These are phyloP conservation scores for Piliocolobus tephrosceles DNA, from an alignment of 2,113 vertebrate species.

Conservation along the genomic window DNA sequence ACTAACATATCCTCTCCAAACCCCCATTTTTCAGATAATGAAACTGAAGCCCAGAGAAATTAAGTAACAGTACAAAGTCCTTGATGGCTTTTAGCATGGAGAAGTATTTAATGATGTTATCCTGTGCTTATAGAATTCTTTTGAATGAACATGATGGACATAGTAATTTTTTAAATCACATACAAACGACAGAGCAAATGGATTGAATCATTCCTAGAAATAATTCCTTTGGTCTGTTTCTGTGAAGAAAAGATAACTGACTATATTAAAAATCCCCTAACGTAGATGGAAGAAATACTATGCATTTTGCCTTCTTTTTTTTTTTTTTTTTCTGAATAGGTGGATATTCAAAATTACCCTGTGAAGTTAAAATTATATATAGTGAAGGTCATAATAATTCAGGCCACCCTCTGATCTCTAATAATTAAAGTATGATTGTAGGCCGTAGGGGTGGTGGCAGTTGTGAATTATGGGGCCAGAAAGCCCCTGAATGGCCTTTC, in stretches of 20 bases:
- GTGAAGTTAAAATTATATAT: constrained; percentile 41
- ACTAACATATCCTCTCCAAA: background rate
- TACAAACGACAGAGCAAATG: constrained; percentile 58
- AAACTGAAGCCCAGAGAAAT: constrained; percentile 49
- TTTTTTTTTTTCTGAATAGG: background rate
- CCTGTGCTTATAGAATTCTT: constrained; percentile 36
- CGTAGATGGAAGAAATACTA: constrained; percentile 60
- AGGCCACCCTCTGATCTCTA: constrained; percentile 75
- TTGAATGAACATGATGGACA: constrained; percentile 28
- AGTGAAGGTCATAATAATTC: constrained; percentile 76
- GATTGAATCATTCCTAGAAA: constrained; percentile 57
- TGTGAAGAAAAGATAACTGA: constrained; percentile 52
- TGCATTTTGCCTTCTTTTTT: constrained; percentile 59
- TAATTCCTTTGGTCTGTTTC: constrained; percentile 60
- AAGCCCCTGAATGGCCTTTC: constrained; percentile 82
- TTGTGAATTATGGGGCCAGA: constrained; percentile 78
- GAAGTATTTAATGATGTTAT: background rate
- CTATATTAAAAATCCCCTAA: constrained; percentile 58
- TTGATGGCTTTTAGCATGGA: constrained; percentile 45
- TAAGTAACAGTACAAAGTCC: constrained; percentile 42
- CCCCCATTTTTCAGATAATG: constrained; percentile 48
- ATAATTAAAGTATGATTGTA: constrained; percentile 58
- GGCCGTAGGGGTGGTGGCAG: constrained; percentile 76
- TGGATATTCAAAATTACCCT: constrained; percentile 62
- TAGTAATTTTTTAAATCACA: constrained; percentile 51